A percentile compares a stretch with the other conserved stretches of the same genome.
These are phyloP conservation scores for Leptopilina drosophilae DNA, from an alignment of 2,888 invertebrate species.

Conservation along the genomic window DNA sequence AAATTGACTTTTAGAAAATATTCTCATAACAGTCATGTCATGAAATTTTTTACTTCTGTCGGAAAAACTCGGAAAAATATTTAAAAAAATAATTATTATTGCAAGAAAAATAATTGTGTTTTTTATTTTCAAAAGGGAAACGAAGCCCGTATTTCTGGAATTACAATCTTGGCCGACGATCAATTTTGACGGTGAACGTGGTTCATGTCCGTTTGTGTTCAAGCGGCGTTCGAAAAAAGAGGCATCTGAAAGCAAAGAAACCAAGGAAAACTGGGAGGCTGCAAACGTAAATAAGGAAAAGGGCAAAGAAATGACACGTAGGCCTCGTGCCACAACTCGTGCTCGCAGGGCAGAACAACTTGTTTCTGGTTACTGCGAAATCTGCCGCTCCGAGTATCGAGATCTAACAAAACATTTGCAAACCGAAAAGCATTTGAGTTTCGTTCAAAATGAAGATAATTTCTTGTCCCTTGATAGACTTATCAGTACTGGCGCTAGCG, in stretches of 20 bases:
- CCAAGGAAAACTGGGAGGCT: slow-evolving; percentile 70
- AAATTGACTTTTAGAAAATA: slow-evolving; percentile 59
- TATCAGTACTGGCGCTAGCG: slow-evolving; percentile 83
- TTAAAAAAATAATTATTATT: no score
- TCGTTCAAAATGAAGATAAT: slow-evolving; percentile 86
- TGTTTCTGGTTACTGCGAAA: slow-evolving; percentile 85
- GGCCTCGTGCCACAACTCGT: slow-evolving; percentile 74
- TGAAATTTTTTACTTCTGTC: no score
- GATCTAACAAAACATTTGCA: slow-evolving; percentile 85
- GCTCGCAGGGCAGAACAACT: slow-evolving; percentile 74
- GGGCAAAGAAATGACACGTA: slow-evolving; percentile 77
- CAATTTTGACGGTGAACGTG: slow-evolving; percentile 75
- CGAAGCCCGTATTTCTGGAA: slow-evolving; percentile 82
- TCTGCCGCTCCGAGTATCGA: slow-evolving; percentile 87
- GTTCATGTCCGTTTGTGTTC: slow-evolving; percentile 75
- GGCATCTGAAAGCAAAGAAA: slow-evolving; percentile 60
- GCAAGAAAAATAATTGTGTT: background rate
- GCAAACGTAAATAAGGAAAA: slow-evolving; percentile 66
- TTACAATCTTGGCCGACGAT: slow-evolving; percentile 82
- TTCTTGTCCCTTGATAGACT: slow-evolving; percentile 86
- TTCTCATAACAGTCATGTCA: no score
- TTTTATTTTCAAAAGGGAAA: slow-evolving; percentile 74
- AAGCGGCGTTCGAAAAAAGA: slow-evolving; percentile 66
- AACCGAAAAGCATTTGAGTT: slow-evolving; percentile 85
- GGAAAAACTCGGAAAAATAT: background rate